These are phyloP conservation scores for Aphelinus certus DNA, from an alignment of 1,140 invertebrate species.

Conservation along the genomic window DNA sequence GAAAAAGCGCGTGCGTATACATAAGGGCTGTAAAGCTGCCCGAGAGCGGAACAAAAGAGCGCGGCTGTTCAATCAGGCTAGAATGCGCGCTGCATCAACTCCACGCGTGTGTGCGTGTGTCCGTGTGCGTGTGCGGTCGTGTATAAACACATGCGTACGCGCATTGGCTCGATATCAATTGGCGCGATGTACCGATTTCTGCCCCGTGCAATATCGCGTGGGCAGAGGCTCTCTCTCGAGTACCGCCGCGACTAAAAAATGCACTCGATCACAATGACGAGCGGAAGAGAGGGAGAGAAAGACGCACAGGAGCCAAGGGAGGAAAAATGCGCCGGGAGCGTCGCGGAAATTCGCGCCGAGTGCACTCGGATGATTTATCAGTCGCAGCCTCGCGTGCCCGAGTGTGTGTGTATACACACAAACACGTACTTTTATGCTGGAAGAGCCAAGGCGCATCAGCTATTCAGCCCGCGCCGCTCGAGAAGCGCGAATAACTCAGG, in stretches of 20 bases:
- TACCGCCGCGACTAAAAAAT: constrained; percentile 16
- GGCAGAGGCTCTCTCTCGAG: neutral
- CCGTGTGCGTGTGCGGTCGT: no score
- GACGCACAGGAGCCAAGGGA: neutral
- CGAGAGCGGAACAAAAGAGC: no score
- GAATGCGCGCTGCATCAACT: no score
- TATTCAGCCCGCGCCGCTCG: constrained; percentile 24
- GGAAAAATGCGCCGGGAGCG: neutral
- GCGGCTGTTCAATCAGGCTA: no score
- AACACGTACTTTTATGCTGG: no score
- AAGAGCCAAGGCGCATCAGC: constrained; percentile 19
- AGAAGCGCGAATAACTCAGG: constrained; percentile 29
- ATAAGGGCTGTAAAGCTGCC: no score
- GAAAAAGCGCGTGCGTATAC: no score
- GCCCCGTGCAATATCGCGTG: neutral
- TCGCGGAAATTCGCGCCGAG: constrained; percentile 6
- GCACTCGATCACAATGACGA: constrained; percentile 27
- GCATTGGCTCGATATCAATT: no score
- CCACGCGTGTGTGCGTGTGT: no score
- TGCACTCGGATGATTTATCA: constrained; percentile 38
- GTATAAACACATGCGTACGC: no score
- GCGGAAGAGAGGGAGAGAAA: neutral
- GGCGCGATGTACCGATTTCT: neutral
- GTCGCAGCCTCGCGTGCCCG: constrained; percentile 25
- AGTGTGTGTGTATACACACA: neutral